Conservation (phyloP, 2,888 invertebrate genomes). For the Phanerotoma sp. region DNA sequence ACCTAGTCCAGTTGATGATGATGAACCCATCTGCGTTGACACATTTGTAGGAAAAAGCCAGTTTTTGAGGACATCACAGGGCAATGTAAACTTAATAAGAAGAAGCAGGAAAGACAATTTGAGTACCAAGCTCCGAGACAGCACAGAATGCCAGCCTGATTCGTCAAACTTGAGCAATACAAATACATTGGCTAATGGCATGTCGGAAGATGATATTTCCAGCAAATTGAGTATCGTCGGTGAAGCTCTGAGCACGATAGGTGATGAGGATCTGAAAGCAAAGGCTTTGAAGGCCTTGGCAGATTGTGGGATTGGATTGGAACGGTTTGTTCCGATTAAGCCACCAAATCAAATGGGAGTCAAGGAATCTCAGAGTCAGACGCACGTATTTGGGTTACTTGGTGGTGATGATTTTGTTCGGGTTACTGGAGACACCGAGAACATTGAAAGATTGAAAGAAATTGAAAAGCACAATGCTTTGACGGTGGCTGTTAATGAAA, state of each 20-base stretch:
- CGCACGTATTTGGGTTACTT: constrained; percentile 41
- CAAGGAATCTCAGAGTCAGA: constrained; percentile 43
- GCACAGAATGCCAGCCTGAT: not conserved
- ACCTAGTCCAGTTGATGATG: too few relatives aligned
- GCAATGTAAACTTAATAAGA: constrained; percentile 17
- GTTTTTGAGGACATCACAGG: constrained; percentile 9
- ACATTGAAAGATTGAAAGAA: constrained; percentile 25
- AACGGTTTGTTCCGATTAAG: constrained; percentile 37
- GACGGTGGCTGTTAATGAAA: too few relatives aligned
- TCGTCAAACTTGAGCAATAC: not conserved
- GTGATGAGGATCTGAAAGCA: constrained; percentile 39
- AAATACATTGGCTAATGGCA: not conserved
- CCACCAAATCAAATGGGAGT: constrained; percentile 28
- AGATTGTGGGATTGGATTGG: constrained; percentile 44
- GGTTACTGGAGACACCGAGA: constrained; percentile 24
- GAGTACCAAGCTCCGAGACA: not conserved
- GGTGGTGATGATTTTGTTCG: constrained; percentile 3
- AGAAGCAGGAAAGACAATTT: not conserved
- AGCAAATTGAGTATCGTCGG: constrained; percentile 40
- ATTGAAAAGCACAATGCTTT: too few relatives aligned
- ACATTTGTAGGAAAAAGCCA: too few relatives aligned
- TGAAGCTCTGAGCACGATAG: constrained; percentile 44
- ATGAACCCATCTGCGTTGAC: too few relatives aligned
- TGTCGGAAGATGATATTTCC: constrained; percentile 22
- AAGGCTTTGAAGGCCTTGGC: constrained; percentile 46